Conservation (phyloP, 2,888 invertebrate species). For the Eupithecia insigniata region DNA sequence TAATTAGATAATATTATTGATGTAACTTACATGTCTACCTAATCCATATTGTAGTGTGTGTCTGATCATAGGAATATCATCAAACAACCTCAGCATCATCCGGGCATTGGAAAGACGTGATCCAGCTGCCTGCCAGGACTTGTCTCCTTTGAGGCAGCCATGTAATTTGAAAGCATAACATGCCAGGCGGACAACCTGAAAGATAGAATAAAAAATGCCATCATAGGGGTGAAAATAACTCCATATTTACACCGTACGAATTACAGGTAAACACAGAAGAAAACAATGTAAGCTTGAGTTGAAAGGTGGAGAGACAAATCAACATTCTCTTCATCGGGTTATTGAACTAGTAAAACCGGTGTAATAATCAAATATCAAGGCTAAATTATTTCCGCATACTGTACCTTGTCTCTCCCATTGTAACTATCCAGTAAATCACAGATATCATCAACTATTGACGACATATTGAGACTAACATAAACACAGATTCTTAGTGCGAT, state of each 20-base stretch:
- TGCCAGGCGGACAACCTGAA: constrained; percentile 88
- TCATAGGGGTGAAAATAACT: not conserved
- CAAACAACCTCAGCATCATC: constrained; percentile 91
- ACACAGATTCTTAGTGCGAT: constrained; percentile 31
- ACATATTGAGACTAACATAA: constrained; percentile 56
- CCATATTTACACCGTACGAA: not conserved
- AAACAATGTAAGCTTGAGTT: not conserved
- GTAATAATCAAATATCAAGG: constrained; percentile 59
- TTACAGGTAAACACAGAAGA: not conserved
- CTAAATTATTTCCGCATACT: constrained; percentile 64
- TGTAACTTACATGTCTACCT: constrained; percentile 82
- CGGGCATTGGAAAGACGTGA: constrained; percentile 90
- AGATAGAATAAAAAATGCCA: not conserved
- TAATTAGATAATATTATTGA: not conserved
- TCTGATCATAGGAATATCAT: constrained; percentile 92
- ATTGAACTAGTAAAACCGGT: constrained; percentile 55
- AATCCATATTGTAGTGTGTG: constrained; percentile 89
- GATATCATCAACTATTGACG: constrained; percentile 81
- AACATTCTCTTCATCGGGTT: constrained; percentile 44
- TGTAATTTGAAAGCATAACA: constrained; percentile 91
- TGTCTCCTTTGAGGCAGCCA: constrained; percentile 85
- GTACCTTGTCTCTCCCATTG: constrained; percentile 93
- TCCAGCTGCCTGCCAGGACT: constrained; percentile 85
- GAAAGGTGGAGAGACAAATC: not conserved
- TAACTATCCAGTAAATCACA: constrained; percentile 91